Conservation (phyloP, 35 echinoderm and acorn worm genomes). For the Ptychodera flava region DNA sequence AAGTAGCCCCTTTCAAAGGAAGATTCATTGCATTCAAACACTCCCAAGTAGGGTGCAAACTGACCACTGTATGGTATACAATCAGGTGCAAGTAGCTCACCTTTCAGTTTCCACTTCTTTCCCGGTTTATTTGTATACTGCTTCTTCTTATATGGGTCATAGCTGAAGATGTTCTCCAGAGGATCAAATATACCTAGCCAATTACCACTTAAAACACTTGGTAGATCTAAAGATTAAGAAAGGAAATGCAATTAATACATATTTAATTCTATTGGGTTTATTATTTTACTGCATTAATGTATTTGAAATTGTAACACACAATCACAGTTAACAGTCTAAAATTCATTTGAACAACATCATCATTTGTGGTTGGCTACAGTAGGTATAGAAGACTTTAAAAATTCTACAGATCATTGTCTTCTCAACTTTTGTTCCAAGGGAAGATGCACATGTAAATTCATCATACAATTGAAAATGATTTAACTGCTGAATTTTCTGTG, state of each 20-base stretch:
- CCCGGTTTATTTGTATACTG: background rate
- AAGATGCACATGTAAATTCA: background rate
- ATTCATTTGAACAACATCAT: background rate
- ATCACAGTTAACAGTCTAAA: background rate
- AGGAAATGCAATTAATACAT: background rate
- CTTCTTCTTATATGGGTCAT: background rate
- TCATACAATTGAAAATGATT: background rate
- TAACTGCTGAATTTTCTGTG: background rate
- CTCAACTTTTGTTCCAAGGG: background rate
- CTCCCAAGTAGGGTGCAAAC: conserved; percentile 32
- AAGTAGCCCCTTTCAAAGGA: conserved; percentile 10
- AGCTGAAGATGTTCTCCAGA: conserved; percentile 30
- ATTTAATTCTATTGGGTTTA: background rate
- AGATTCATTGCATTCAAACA: conserved; percentile 9
- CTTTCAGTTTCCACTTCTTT: background rate
- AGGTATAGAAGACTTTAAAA: background rate
- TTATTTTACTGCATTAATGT: background rate
- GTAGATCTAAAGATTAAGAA: conserved; percentile 39
- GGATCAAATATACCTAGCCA: conserved; percentile 45
- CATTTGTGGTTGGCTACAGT: background rate
- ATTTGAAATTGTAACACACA: background rate
- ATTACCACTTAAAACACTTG: conserved; percentile 41
- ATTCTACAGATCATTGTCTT: background rate
- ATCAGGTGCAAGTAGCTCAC: background rate
- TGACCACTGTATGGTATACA: conserved; percentile 5